Conservation (phyloP, 53 echinoderm and acorn worm species). For the Paracentrotus lividus region DNA sequence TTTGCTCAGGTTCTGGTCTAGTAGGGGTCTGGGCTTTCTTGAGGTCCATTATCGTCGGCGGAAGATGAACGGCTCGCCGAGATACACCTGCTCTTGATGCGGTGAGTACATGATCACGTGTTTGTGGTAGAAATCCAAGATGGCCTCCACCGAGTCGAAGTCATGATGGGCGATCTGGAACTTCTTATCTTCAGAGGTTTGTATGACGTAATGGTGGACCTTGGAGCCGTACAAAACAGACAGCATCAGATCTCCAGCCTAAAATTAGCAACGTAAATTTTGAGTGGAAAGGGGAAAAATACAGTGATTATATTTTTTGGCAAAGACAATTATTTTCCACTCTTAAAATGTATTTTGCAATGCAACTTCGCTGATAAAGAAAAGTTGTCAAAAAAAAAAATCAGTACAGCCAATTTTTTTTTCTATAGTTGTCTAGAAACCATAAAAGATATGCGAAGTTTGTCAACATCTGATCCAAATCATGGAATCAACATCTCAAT, state of each 20-base stretch:
- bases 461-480: too few relatives aligned
- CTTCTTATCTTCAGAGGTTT: slow-evolving; percentile 84
- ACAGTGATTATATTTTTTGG: not conserved
- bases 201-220: slow-evolving; percentile 98
- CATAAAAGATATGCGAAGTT: too few relatives aligned
- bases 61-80: slow-evolving; percentile 90
- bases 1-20: too few relatives aligned
- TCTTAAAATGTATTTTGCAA: too few relatives aligned
- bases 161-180: slow-evolving; percentile 96
- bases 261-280: not conserved
- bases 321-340: too few relatives aligned
- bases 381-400: too few relatives aligned
- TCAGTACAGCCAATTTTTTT: too few relatives aligned
- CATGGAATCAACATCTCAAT: too few relatives aligned
- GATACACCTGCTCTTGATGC: slow-evolving; percentile 89
- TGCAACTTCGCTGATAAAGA: too few relatives aligned
- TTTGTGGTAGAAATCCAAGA: slow-evolving; percentile 93
- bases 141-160: slow-evolving; percentile 92
- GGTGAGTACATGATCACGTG: slow-evolving; percentile 99
- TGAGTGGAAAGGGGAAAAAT: not conserved
- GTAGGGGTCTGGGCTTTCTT: not conserved
- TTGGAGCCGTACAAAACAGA: slow-evolving; percentile 91
- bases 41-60: slow-evolving; percentile 39
- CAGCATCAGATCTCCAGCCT: slow-evolving; percentile 97
- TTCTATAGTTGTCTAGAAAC: too few relatives aligned